Evolutionary conservation across 1,140 invertebrate genomes (phyloP).

Genomic region (Cotesia typhae): DNA sequence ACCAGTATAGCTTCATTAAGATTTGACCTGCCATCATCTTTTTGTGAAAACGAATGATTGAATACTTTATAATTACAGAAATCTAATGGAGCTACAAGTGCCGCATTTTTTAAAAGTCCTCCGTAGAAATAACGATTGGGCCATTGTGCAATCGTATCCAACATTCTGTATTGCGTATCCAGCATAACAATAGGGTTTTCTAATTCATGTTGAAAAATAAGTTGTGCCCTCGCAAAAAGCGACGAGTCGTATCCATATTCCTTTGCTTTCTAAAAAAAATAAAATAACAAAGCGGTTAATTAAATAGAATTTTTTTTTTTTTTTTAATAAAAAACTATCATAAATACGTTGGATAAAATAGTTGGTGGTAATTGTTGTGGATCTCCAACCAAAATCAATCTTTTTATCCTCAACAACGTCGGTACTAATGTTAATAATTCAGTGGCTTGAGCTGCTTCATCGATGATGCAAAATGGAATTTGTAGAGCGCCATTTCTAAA

Average conservation of each 20-base stretch:
- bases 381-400: conserved; percentile 85
- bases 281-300: no score
- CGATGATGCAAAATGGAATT: conserved; percentile 81
- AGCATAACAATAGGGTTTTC: conserved; percentile 68
- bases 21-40: conserved; percentile 11
- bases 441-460: conserved; percentile 86
- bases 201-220: conserved; percentile 49
- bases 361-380: conserved; percentile 81
- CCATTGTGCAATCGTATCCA: conserved; percentile 76
- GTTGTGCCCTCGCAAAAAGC: conserved; percentile 68
- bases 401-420: conserved; percentile 71
- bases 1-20: neutral
- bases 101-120: conserved; percentile 65
- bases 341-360: conserved; percentile 73
- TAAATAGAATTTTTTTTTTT: no score
- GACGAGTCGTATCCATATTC: conserved; percentile 66
- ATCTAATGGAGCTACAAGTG: conserved; percentile 43
- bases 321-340: no score
- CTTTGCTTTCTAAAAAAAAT: conserved; percentile 63
- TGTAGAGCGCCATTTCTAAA: neutral
- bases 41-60: conserved; percentile 61
- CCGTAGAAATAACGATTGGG: conserved; percentile 80
- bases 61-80: conserved; percentile 69
- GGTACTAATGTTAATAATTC: conserved; percentile 81
- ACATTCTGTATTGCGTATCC: conserved; percentile 84